Evolutionary conservation across 2,797 vertebrate genomes (phyloP).

Genomic region (Okamejei kenojei): DNA sequence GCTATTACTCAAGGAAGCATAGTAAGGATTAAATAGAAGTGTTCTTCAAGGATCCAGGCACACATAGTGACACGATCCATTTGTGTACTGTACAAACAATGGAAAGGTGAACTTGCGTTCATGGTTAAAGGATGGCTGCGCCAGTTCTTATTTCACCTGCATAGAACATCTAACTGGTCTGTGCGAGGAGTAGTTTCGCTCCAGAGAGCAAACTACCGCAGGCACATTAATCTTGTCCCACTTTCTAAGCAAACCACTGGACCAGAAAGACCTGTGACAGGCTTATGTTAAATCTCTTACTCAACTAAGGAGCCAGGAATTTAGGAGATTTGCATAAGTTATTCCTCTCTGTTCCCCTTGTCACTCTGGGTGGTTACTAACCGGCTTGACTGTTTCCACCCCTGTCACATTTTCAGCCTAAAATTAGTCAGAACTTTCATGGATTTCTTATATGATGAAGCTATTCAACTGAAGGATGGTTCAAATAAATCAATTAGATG

Average conservation of each 20-base stretch:
- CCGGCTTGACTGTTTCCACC: neutral
- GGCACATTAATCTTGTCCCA: constrained; percentile 30
- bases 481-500: neutral
- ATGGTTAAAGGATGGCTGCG: neutral
- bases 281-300: constrained; percentile 1
- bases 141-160: neutral
- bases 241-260: constrained; percentile 20
- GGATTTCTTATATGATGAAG: neutral
- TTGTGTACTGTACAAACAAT: neutral
- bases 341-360: neutral
- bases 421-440: neutral
- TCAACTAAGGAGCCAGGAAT: constrained; percentile 5
- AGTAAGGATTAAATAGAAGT: neutral
- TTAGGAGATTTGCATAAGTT: neutral
- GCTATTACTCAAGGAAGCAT: too few species aligned
- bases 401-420: constrained; percentile 20
- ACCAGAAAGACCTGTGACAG: constrained; percentile 27
- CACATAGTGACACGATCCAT: neutral
- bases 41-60: neutral
- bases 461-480: neutral
- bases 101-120: neutral
- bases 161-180: neutral
- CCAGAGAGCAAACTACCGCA: constrained; percentile 3
- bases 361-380: constrained; percentile 10
- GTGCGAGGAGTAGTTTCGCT: neutral